Base-by-base conservation (phyloP, 2,113 vertebrate genomes). In the Paratilapia polleni region DNA sequence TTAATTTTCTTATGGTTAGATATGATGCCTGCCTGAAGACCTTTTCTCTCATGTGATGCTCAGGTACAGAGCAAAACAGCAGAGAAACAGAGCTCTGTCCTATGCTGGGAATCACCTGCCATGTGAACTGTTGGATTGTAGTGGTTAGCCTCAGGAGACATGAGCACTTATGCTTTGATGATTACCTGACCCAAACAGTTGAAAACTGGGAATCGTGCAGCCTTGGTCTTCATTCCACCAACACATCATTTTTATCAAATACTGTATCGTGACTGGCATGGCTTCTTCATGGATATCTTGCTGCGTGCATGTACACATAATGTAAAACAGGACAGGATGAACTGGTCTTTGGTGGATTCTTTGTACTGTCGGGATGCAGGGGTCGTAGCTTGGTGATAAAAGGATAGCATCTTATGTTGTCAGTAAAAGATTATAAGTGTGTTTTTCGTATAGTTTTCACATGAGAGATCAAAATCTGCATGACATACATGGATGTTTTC, bases 41-140 rank as follows among this genome's bases (percentile, higher is more conserved):
- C 49, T 77, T 74, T 85, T 22, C 82, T 80, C 60, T 89, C 68
- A 31, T 88, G 60, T 79, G 78, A 74, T 70, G 54, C 62, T 3
- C 77, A 12, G 77, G 80, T 47, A 19, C 31, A 1, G 31, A 79
- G 54, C 34, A 43, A 41, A 81, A 13, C 61, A 17, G 41, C 52
- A 12, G 26, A 64, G 80, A 77, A 31, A 0, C 85, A 26, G 43
- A 58, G 70, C 74, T 62, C 38, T 8, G 56, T 68, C 70, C 41
- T 80, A 6, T 11, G 20, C 47, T 6, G 60, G 77, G 78, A 81
- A 66, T 54, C 85, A 28, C 13, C 41, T 63, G 20, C 73, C 77
- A 73, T 38, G 52, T 81, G 77, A 88, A 38, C 59, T 6, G 73
- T 5, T 28, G 59, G 70, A 52, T 85, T 78, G 81, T 80, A 86